Base-by-base conservation (phyloP, 1,140 invertebrate species). In the Ladona fulva region DNA sequence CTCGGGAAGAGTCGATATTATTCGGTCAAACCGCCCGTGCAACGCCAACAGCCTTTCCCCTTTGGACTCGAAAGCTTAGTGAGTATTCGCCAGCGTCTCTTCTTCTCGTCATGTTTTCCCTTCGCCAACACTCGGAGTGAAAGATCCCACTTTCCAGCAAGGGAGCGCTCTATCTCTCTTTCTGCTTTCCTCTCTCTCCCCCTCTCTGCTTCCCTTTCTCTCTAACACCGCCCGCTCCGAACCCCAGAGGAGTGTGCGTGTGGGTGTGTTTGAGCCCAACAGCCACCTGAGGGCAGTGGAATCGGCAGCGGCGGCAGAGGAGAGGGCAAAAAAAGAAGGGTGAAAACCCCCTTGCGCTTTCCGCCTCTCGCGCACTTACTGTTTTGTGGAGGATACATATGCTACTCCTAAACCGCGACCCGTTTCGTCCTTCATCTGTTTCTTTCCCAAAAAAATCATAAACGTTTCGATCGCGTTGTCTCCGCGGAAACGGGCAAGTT, bases 221-320 rank as follows among this genome's bases (percentile, higher is more conserved):
- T 66, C 44, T 52, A 10, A 19, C 19, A 52, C 44, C 44, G 44
- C 44, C 44, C 44, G 44, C 44, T 19, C 44, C n/a, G 52, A 66
- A 66, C 14, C 52, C 52, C 52, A 66, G 52, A 66, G 52, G 52
- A 66, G 52, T 66, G n/a, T 66, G 52, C 52, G 52, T 66, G 52
- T 22, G 52, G 52, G n/a, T 66, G 52, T 66, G 52, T 66, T 66
- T 66, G 52, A 66, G 52, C 52, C 52, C 16, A 66, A 66, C 52
- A 66, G 52, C 52, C 52, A 66, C 52, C 52, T 66, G 52, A 66
- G 52, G 52, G 52, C 52, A 66, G 52, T 66, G 52, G 52, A 66
- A 66, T 66, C 52, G 52, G 44, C 44, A 19, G 44, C 44, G 44
- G n/a, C 14, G 52, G 52, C n/a, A 66, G 29, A 37, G 29, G 52